Evolutionary conservation across 2,797 vertebrate genomes (phyloP).

Genomic region (Gymnocypris eckloni): DNA sequence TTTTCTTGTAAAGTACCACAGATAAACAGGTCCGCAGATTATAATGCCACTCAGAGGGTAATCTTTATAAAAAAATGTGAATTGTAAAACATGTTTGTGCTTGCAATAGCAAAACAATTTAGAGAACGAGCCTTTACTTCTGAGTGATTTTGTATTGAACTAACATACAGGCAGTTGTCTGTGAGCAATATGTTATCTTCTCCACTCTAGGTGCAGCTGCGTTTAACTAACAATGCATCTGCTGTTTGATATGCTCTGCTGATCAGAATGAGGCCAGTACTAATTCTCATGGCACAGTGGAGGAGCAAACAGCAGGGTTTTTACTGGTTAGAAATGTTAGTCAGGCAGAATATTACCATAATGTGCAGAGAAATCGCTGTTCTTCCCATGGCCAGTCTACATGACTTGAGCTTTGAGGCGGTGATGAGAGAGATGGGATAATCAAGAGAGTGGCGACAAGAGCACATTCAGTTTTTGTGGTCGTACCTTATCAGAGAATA

Average conservation of each 20-base stretch:
- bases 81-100: conserved; percentile 1
- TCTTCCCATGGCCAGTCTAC: background rate
- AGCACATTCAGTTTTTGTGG: background rate
- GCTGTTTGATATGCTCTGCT: conserved; percentile 22
- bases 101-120: background rate
- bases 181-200: background rate
- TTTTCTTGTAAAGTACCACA: conserved; percentile 16
- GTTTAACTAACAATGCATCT: conserved; percentile 32
- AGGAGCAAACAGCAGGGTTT: conserved; percentile 20
- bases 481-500: conserved; percentile 10
- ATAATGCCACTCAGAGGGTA: conserved; percentile 14
- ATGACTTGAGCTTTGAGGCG: background rate
- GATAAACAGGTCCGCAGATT: conserved; percentile 33
- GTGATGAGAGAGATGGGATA: background rate
- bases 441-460: background rate
- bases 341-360: background rate
- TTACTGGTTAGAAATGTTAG: conserved; percentile 13
- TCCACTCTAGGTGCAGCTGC: conserved; percentile 29
- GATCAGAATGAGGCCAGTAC: conserved; percentile 7
- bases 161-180: background rate
- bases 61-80: conserved; percentile 23
- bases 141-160: background rate
- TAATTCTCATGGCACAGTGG: conserved; percentile 27
- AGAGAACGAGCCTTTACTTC: background rate
- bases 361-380: background rate